Evolutionary conservation across 2,888 invertebrate species (phyloP).

Genomic region (Trimorus sp.): DNA sequence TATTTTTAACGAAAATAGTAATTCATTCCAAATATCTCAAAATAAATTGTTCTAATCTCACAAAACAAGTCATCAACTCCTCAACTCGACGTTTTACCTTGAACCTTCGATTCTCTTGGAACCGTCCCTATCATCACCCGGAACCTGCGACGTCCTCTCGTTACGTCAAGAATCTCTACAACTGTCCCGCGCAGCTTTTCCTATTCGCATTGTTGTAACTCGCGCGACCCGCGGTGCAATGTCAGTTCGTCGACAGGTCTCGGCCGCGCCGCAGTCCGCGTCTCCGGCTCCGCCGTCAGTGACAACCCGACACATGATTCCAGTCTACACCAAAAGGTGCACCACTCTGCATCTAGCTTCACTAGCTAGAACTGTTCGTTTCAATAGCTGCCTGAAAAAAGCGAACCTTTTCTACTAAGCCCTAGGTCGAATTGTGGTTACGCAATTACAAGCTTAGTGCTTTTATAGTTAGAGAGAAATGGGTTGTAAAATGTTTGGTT

Average conservation of each 20-base stretch:
- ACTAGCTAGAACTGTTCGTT: too few relatives aligned
- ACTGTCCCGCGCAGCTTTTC: conserved; percentile 37
- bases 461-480: too few relatives aligned
- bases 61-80: neutral
- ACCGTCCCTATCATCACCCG: too few relatives aligned
- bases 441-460: too few relatives aligned
- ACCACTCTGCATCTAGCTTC: neutral
- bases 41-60: neutral
- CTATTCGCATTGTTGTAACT: conserved; percentile 49
- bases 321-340: conserved; percentile 42
- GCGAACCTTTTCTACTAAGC: too few relatives aligned
- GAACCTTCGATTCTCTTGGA: too few relatives aligned
- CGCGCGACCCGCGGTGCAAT: conserved; percentile 35
- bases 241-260: conserved; percentile 47
- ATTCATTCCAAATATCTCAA: too few relatives aligned
- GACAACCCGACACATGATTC: conserved; percentile 20
- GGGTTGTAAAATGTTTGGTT: too few relatives aligned
- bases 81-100: too few relatives aligned
- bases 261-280: conserved; percentile 34
- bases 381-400: too few relatives aligned
- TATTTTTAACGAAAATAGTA: too few relatives aligned
- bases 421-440: too few relatives aligned
- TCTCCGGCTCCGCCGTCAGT: neutral
- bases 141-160: neutral
- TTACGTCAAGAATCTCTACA: conserved; percentile 57